A percentile compares a stretch with the other conserved stretches of the same genome.
These are phyloP conservation scores for Hipposideros larvatus DNA, from an alignment of 2,797 vertebrate genomes.

Conservation along the genomic window DNA sequence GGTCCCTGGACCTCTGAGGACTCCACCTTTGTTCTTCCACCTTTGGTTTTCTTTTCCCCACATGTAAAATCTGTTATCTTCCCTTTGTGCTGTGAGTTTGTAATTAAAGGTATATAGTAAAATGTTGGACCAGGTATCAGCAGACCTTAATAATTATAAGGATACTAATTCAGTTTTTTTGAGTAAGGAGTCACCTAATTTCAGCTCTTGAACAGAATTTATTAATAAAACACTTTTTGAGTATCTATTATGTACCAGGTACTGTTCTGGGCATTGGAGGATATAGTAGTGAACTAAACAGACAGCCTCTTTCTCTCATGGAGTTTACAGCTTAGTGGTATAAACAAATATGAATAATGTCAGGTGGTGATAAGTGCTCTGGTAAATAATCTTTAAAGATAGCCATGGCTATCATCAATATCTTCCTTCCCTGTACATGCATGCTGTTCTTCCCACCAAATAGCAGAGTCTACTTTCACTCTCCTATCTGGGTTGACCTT, in stretches of 20 bases:
- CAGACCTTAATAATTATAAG: background rate
- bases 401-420: background rate
- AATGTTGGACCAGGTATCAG: background rate
- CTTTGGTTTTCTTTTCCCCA: background rate
- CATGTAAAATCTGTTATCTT: background rate
- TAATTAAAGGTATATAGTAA: background rate
- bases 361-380: background rate
- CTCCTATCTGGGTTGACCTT: background rate
- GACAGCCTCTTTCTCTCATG: background rate
- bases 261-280: background rate
- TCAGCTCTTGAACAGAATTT: background rate
- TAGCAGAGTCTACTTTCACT: background rate
- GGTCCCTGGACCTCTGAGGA: background rate
- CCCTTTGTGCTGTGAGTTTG: background rate
- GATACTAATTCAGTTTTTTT: background rate
- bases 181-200: background rate
- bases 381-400: background rate
- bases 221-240: background rate
- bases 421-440: background rate
- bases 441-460: background rate
- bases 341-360: background rate
- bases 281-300: background rate
- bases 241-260: background rate
- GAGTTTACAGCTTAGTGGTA: background rate
- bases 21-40: background rate